Conservation (phyloP, 2,113 vertebrate genomes). For the Scomber colias region DNA sequence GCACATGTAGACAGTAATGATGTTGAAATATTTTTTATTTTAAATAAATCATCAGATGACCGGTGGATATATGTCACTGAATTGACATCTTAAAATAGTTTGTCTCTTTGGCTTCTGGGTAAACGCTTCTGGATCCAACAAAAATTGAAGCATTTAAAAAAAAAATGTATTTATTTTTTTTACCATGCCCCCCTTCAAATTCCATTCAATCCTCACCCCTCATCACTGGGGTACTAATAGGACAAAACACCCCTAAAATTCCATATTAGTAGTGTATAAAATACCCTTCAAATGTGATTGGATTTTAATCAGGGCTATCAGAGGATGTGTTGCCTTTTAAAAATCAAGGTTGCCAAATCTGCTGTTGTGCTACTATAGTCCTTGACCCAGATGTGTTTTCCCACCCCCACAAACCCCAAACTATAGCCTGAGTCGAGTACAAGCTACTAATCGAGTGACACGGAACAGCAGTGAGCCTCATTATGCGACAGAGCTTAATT, state of each 20-base stretch:
- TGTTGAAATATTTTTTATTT: background rate
- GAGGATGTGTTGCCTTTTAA: constrained; percentile 27
- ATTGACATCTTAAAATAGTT: constrained; percentile 11
- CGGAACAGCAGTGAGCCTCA: constrained; percentile 68
- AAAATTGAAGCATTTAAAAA: too few species aligned
- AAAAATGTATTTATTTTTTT: constrained; percentile 41
- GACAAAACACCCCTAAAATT: constrained; percentile 5
- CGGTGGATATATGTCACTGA: background rate
- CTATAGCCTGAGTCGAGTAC: constrained; percentile 64
- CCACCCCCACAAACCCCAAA: constrained; percentile 82
- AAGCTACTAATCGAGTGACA: constrained; percentile 79
- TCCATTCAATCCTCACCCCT: constrained; percentile 37
- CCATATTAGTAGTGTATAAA: constrained; percentile 43
- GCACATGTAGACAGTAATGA: background rate
- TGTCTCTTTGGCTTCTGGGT: constrained; percentile 6
- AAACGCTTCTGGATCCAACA: background rate
- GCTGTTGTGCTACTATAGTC: constrained; percentile 60
- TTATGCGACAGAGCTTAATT: constrained; percentile 82
- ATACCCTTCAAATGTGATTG: constrained; percentile 50
- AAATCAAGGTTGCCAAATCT: constrained; percentile 47
- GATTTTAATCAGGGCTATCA: constrained; percentile 59
- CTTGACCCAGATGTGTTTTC: constrained; percentile 70
- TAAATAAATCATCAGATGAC: background rate
- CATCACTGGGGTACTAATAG: constrained; percentile 54
- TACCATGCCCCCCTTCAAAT: constrained; percentile 34